phyloP scores from a whole-genome alignment of 2,888 invertebrate species.

The Trachelus iudaicus region DNA sequence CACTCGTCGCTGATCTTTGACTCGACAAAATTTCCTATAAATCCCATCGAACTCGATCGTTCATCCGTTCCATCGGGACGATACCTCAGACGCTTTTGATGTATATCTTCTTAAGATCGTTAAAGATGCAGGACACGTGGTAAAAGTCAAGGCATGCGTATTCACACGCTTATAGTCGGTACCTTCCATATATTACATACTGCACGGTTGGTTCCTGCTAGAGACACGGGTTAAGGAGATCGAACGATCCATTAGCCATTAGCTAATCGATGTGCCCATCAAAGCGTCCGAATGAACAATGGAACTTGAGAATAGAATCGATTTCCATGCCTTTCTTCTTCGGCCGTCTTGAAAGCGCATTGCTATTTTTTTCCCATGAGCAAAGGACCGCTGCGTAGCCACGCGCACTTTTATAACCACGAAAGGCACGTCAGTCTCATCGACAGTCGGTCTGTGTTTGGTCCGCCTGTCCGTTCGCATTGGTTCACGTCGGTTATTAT shows the following conservation, averaged over 20 bases:
- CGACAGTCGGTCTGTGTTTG: neutral
- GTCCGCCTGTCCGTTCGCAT: neutral
- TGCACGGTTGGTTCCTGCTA: neutral
- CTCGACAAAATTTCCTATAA: conserved; percentile 25
- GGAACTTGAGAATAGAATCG: conserved; percentile 40
- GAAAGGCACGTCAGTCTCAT: neutral
- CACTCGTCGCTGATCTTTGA: conserved; percentile 6
- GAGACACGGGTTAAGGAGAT: conserved; percentile 21
- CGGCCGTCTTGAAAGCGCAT: neutral
- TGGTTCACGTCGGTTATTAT: neutral
- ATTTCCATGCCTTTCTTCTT: conserved; percentile 38
- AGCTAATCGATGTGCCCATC: conserved; percentile 22
- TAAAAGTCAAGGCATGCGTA: neutral
- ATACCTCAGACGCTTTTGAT: neutral
- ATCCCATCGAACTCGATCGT: conserved; percentile 45
- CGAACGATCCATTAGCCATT: conserved; percentile 25
- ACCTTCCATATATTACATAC: neutral
- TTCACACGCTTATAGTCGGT: neutral
- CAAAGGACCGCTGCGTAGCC: neutral
- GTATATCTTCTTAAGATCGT: neutral
- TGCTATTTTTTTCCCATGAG: conserved; percentile 10
- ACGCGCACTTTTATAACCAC: neutral
- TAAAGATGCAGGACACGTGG: neutral
- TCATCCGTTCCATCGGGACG: conserved; percentile 20
- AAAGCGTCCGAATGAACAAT: conserved; percentile 41